Base-by-base conservation (phyloP, 64 coral and sea anemone species). In the Cladopsammia gracilis region DNA sequence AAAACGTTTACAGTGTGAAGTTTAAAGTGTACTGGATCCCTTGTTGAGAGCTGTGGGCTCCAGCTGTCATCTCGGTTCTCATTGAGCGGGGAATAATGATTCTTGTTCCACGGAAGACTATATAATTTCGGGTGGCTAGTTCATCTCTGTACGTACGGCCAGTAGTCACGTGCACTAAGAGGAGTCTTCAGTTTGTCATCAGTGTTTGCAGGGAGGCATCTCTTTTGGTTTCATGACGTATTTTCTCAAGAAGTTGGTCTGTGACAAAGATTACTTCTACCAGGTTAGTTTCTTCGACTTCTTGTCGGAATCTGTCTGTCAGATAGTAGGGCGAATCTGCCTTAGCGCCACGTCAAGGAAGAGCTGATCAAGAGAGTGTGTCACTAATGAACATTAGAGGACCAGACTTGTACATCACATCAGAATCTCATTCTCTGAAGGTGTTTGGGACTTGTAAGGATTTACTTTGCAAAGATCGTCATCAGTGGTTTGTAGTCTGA, bases 31-130 rank as follows among this genome's bases (percentile, higher is more conserved):
- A 88, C 49, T 87, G 54, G 10, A 92, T 92, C n/a, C 94, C 83
- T 22, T 83, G 61, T 57, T 92, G 89, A 82, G 89, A 96, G 7
- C 64, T 16, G 73, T 95, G 94, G 19, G 88, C 34, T 62, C 78
- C 80, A 67, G 48, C 15, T 90, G 60, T 86, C 88, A 95, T 86
- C 56, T 95, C 80, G 6, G 87, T 6, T 50, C 87, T 67, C 79
- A 90, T 64, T 4, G 65, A 62, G 34, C 2, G 34, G 3, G 86
- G 92, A n/a, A 83, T 94, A 15, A 89, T 48, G 58, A 91, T 50
- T 51, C 89, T 66, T 10, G 73, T 89, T 76, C 73, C 73, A 34
- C 70, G 12, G 54, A 47, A 34, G 34, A 34, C 34, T 34, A 34
- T 34, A 78, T 73, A 74, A 68, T 90, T 79, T 19, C 77, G 74